Percentiles rank a stretch among this genome's conserved stretches.
phyloP scores from a whole-genome alignment of 1,140 invertebrate species.

The Drosophila simulans region DNA sequence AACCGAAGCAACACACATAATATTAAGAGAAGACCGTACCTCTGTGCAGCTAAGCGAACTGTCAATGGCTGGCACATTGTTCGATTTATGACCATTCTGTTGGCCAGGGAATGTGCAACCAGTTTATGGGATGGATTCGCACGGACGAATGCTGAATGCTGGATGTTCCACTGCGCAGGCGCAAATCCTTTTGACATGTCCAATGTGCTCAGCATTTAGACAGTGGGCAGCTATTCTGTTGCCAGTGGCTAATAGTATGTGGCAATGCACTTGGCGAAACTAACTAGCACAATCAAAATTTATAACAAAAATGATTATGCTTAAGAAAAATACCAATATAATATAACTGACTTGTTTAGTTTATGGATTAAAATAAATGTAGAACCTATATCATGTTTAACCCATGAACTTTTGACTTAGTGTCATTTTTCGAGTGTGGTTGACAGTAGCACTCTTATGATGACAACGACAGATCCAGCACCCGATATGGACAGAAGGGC shows the following conservation, averaged over 20 bases:
- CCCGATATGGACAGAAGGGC: conserved; percentile 71
- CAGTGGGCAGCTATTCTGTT: conserved; percentile 18
- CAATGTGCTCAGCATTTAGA: conserved; percentile 27
- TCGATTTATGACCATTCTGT: conserved; percentile 53
- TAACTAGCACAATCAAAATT: background rate
- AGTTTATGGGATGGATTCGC: conserved; percentile 49
- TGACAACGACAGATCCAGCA: conserved; percentile 61
- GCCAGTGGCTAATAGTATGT: conserved; percentile 45
- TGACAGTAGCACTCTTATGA: conserved; percentile 44
- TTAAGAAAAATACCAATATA: too few species aligned
- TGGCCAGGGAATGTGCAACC: conserved; percentile 40
- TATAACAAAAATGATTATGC: too few species aligned
- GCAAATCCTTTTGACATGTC: conserved; percentile 70
- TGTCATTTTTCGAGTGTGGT: conserved; percentile 14
- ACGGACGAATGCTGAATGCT: conserved; percentile 2
- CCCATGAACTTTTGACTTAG: too few species aligned
- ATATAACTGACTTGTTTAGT: too few species aligned
- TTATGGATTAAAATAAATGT: background rate
- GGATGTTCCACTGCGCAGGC: conserved; percentile 25
- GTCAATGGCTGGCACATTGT: conserved; percentile 66
- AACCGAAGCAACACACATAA: conserved; percentile 22
- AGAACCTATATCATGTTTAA: background rate
- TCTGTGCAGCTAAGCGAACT: conserved; percentile 44
- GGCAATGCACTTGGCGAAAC: conserved; percentile 12
- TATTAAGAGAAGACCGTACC: conserved; percentile 21